Evolutionary conservation across 1,140 invertebrate species (phyloP).

Genomic region (Brachionus paranguensis): DNA sequence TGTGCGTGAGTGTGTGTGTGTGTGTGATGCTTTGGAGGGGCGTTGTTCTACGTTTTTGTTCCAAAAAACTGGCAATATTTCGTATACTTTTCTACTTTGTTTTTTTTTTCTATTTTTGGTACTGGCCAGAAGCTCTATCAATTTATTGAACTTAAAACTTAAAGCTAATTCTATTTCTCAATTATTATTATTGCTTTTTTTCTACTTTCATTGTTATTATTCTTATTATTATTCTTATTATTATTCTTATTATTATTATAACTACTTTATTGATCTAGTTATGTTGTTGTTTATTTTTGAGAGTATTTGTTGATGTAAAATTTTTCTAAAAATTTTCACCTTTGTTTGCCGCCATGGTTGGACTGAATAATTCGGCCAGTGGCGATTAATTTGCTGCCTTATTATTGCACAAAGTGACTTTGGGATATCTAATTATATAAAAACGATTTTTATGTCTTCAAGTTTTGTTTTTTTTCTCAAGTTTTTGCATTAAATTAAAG

Average conservation of each 20-base stretch:
- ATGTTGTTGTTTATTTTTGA: background rate
- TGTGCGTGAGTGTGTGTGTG: background rate
- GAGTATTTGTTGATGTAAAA: background rate
- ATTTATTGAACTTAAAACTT: background rate
- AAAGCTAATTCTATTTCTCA: background rate
- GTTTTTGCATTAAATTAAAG: background rate
- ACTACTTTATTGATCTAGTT: background rate
- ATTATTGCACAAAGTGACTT: background rate
- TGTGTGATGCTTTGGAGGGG: background rate
- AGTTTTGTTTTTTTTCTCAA: background rate
- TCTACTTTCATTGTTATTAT: background rate
- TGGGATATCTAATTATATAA: background rate
- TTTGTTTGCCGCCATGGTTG: background rate
- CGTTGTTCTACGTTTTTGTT: background rate
- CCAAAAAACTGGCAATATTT: background rate
- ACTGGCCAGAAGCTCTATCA: background rate
- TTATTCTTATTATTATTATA: too few species aligned
- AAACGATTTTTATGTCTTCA: background rate
- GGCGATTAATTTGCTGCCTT: background rate
- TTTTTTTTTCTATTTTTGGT: background rate
- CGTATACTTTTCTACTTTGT: background rate
- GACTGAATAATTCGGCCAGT: background rate
- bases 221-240: background rate
- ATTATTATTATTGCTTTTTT: background rate
- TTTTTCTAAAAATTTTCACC: background rate